Conservation (phyloP, 2,888 invertebrate genomes). For the Automeris io region DNA sequence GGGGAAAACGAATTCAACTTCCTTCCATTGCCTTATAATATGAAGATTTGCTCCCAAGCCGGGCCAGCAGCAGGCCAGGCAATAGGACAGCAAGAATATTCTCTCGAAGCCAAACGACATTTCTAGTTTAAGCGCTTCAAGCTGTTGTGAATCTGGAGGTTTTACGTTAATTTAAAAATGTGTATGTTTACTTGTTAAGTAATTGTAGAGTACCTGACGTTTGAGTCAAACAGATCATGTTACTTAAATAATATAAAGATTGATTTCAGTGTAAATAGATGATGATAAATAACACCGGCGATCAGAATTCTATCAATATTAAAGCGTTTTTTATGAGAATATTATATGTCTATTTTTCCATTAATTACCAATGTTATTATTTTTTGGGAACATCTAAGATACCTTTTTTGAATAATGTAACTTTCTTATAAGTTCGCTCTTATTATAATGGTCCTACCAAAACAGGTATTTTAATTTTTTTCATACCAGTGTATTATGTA, state of each 20-base stretch:
- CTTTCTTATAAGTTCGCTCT: too few relatives aligned
- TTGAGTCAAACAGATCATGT: neutral
- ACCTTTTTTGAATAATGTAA: too few relatives aligned
- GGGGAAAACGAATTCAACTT: constrained; percentile 81
- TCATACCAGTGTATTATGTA: too few relatives aligned
- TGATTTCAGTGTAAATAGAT: neutral
- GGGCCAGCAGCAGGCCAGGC: constrained; percentile 67
- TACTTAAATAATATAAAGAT: neutral
- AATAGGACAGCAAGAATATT: constrained; percentile 62
- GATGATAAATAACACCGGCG: too few relatives aligned
- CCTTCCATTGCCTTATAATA: constrained; percentile 79
- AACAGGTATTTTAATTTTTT: too few relatives aligned
- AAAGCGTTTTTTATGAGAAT: too few relatives aligned
- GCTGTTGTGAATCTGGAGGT: constrained; percentile 52
- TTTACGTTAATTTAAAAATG: neutral
- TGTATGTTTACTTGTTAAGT: neutral
- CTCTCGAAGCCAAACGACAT: constrained; percentile 62
- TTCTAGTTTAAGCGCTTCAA: constrained; percentile 54
- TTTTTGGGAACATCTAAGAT: too few relatives aligned
- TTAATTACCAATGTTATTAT: too few relatives aligned
- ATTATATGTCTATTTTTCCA: too few relatives aligned
- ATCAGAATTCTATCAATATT: too few relatives aligned
- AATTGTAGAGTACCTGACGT: neutral
- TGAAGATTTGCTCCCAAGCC: constrained; percentile 58
- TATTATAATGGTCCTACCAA: too few relatives aligned